These are phyloP conservation scores for Porites australiensis DNA, from an alignment of 64 coral and sea anemone genomes.

Conservation along the genomic window DNA sequence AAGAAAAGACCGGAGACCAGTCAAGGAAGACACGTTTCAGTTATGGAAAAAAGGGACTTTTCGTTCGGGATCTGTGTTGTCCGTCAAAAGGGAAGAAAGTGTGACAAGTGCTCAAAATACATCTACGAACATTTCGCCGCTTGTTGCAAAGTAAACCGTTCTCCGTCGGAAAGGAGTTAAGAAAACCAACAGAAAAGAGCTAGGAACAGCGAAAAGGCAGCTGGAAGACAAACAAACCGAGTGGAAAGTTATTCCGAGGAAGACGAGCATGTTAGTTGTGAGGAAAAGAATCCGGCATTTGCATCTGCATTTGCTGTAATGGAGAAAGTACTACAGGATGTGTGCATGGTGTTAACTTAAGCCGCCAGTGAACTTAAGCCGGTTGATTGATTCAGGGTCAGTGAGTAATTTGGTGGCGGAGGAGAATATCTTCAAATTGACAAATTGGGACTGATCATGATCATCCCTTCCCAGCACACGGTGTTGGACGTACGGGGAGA, in stretches of 20 bases:
- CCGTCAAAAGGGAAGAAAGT: conserved; percentile 68
- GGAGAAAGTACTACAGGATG: background rate
- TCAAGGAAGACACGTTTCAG: conserved; percentile 44
- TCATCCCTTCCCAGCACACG: too few species aligned
- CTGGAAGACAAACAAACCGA: conserved; percentile 25
- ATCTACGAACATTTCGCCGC: conserved; percentile 60
- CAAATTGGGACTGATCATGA: too few species aligned
- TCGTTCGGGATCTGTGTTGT: conserved; percentile 54
- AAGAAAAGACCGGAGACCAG: conserved; percentile 14
- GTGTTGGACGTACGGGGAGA: too few species aligned
- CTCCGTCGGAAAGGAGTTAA: background rate
- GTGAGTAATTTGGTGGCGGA: too few species aligned
- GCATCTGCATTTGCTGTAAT: conserved; percentile 36
- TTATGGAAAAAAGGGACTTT: conserved; percentile 66
- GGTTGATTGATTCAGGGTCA: too few species aligned
- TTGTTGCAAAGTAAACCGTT: conserved; percentile 10
- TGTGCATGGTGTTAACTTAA: background rate
- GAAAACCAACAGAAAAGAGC: background rate
- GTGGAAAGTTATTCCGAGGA: conserved; percentile 5
- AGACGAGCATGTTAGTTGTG: conserved; percentile 1
- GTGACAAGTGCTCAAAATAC: conserved; percentile 34
- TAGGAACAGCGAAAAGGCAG: background rate
- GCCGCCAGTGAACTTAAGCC: too few species aligned
- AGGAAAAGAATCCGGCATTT: conserved; percentile 34
- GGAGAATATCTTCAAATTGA: too few species aligned